Base-by-base conservation (phyloP, 1,140 invertebrate genomes). In the Trichonephila clavata region DNA sequence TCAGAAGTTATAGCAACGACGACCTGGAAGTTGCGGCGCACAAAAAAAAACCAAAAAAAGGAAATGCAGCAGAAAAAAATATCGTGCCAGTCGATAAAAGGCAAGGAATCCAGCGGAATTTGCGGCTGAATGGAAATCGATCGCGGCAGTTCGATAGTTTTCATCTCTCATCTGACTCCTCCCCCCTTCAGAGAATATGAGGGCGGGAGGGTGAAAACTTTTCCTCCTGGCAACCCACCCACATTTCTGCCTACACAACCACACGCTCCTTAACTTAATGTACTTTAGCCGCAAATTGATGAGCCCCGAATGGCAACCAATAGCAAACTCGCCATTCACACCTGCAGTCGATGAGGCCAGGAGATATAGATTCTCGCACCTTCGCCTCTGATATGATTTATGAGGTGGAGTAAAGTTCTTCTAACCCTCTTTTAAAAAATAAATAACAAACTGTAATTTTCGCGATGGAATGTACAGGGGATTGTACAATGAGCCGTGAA, bases 321-420 rank as follows among this genome's bases (percentile, higher is more conserved):
- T 92, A 86, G 91, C 91, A 92, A 92, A 92, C 91, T 92, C 91
- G 83, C 91, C 81, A 92, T 92, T 86, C 91, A 86, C 91, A 92
- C 91, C 91, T 92, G 90, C 43, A 91, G 90, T 91, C 90, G 90
- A 91, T 91, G 77, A 84, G 59, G 90, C 32, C 63, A 27, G 39
- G 91, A 86, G 59, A 86, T 86, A 86, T 84, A 59, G 4, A 59
- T 27, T 27, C 80, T 39, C 65, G 14, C n/a, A 24, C 60, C 32
- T 32, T 65, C 60, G 20, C 84, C 65, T 59, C 61, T 91, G 39
- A 84, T 91, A 84, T 91, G 90, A 91, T 91, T 91, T 91, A 91
- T 84, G 90, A 83, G 90, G 61, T 65, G 21, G 27, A 68, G 65
- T 68, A 68, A 77, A 77, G 71, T 77, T 77, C 71, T 77, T 77